These are phyloP conservation scores for Candidula unifasciata DNA, from an alignment of 2,888 invertebrate species.

Conservation along the genomic window DNA sequence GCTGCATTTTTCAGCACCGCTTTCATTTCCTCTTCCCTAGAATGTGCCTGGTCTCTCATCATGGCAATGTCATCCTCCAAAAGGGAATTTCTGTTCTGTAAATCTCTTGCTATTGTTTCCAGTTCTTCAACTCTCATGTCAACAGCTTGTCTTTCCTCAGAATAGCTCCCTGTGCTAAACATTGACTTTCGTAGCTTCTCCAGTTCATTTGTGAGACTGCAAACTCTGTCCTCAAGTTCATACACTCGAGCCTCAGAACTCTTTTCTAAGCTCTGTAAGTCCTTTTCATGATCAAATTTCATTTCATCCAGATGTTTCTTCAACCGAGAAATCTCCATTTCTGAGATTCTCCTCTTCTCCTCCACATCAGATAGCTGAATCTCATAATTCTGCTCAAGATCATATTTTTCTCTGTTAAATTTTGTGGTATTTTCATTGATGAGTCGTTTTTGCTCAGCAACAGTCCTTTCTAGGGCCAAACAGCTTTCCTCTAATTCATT, in stretches of 20 bases:
- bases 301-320: slow-evolving; percentile 58
- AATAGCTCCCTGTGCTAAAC: slow-evolving; percentile 46
- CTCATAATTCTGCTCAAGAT: slow-evolving; percentile 54
- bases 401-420: slow-evolving; percentile 50
- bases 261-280: slow-evolving; percentile 49
- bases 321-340: slow-evolving; percentile 52
- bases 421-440: slow-evolving; percentile 46
- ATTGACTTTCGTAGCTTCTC: slow-evolving; percentile 49
- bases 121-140: slow-evolving; percentile 53
- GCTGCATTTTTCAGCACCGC: slow-evolving; percentile 44
- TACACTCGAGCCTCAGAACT: slow-evolving; percentile 53
- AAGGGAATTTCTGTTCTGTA: slow-evolving; percentile 35
- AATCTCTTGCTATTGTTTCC: slow-evolving; percentile 41
- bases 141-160: slow-evolving; percentile 37
- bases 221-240: slow-evolving; percentile 57
- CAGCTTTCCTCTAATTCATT: slow-evolving; percentile 54
- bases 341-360: slow-evolving; percentile 52
- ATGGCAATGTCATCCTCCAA: slow-evolving; percentile 44
- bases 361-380: slow-evolving; percentile 56
- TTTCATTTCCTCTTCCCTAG: slow-evolving; percentile 52
- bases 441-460: slow-evolving; percentile 47
- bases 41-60: slow-evolving; percentile 35
- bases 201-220: slow-evolving; percentile 47
- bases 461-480: slow-evolving; percentile 49
- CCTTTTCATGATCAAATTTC: slow-evolving; percentile 53